Evolutionary conservation across 92 coral and sea anemone species (phyloP).

Genomic region (Hydrozoanthus gracilis): DNA sequence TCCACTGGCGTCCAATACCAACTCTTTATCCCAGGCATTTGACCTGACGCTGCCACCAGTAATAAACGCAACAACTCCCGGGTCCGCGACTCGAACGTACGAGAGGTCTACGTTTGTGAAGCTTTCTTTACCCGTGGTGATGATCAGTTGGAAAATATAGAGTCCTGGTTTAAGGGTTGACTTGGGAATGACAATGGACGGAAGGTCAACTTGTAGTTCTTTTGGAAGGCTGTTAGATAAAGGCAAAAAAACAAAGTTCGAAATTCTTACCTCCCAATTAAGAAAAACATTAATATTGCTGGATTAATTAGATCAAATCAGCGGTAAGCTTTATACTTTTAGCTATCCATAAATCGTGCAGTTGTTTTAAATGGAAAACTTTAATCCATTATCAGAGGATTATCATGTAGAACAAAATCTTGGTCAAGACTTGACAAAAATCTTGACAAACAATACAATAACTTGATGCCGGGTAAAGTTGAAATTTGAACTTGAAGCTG

Average conservation of each 20-base stretch:
- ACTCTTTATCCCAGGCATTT: conserved; percentile 71
- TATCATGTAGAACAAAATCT: too few species aligned
- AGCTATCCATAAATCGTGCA: too few species aligned
- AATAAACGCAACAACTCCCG: conserved; percentile 70
- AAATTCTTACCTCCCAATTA: neutral
- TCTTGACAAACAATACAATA: too few species aligned
- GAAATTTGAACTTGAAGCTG: too few species aligned
- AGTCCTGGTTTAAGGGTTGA: conserved; percentile 71
- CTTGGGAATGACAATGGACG: conserved; percentile 74
- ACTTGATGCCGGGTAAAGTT: too few species aligned
- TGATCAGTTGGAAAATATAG: conserved; percentile 70
- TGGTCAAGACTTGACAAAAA: too few species aligned
- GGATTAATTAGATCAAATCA: too few species aligned
- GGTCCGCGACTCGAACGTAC: conserved; percentile 74
- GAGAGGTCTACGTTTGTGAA: conserved; percentile 62
- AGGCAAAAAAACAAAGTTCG: neutral
- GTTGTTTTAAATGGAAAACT: too few species aligned
- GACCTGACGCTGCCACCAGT: conserved; percentile 83
- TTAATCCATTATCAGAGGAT: too few species aligned
- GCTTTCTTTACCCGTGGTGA: conserved; percentile 43
- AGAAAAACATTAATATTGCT: too few species aligned
- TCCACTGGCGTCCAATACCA: conserved; percentile 74
- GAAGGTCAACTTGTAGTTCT: conserved; percentile 58
- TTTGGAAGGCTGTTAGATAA: conserved; percentile 49
- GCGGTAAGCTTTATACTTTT: too few species aligned